A percentile compares a stretch with the other conserved stretches of the same genome.
Conservation (phyloP, 2,797 vertebrate genomes). For the Nyctalus aviator region DNA sequence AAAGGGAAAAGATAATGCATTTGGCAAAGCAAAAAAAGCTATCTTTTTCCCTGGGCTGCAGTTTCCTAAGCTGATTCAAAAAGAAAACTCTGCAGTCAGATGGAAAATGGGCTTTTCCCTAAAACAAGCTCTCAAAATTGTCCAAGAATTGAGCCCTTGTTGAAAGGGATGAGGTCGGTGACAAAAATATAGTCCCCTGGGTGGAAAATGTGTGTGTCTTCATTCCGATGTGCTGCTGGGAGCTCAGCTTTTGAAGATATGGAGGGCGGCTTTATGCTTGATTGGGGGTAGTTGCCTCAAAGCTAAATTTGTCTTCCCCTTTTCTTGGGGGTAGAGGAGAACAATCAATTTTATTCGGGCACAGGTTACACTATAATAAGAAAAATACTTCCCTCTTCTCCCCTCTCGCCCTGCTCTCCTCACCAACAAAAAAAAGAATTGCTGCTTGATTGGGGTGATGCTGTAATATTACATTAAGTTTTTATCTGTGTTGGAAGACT, state of each 20-base stretch:
- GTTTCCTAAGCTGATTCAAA: conserved; percentile 50
- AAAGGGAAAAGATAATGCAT: not conserved
- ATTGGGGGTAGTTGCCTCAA: not conserved
- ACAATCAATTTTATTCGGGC: not conserved
- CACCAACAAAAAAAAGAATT: not conserved
- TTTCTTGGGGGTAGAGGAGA: not conserved
- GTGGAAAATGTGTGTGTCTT: conserved; percentile 37
- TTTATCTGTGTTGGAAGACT: not conserved
- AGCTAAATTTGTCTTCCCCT: not conserved
- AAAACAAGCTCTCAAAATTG: not conserved
- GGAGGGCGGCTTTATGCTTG: not conserved
- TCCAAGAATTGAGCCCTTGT: not conserved
- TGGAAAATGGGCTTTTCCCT: conserved; percentile 44
- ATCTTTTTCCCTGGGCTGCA: not conserved
- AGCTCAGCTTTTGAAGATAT: not conserved
- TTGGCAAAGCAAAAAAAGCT: not conserved
- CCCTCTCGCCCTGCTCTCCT: too few species aligned
- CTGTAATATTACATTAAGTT: not conserved
- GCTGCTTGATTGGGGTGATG: not conserved
- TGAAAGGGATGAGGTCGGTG: not conserved
- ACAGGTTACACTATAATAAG: not conserved
- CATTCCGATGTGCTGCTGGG: not conserved
- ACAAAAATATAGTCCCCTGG: not conserved
- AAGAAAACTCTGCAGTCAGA: not conserved
- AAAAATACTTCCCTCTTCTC: not conserved